Conservation (phyloP, 2,888 invertebrate species). For the Vannuccia rotundouncinata region DNA sequence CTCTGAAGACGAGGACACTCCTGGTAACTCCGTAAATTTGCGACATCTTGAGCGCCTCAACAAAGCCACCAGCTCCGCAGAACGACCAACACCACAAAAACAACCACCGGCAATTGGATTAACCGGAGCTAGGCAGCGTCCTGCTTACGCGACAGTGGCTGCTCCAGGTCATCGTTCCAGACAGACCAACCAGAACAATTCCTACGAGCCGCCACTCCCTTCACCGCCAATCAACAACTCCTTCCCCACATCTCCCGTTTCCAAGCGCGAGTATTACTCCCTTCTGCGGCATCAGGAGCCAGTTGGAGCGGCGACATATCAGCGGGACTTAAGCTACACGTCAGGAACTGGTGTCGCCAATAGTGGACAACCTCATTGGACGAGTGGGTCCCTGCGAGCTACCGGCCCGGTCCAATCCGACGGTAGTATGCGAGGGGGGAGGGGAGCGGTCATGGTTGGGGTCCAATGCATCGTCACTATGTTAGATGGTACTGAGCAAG, state of each 20-base stretch:
- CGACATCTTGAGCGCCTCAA: background rate
- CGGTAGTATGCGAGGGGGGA: background rate
- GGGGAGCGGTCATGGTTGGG: background rate
- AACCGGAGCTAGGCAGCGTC: background rate
- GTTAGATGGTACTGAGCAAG: constrained; percentile 32
- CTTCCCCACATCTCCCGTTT: background rate
- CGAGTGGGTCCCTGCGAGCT: background rate
- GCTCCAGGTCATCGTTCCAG: background rate
- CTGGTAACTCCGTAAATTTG: background rate
- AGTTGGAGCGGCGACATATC: background rate
- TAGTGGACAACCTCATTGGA: background rate
- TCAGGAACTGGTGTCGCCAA: background rate
- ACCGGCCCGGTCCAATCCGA: background rate
- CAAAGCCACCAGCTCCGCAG: background rate
- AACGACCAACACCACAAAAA: background rate
- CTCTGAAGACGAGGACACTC: background rate
- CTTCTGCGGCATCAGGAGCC: background rate
- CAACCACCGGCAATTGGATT: background rate
- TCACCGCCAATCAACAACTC: no score
- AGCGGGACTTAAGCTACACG: background rate
- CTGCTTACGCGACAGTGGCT: background rate
- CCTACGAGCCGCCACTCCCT: no score
- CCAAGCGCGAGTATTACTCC: background rate
- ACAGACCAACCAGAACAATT: background rate
- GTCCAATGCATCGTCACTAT: constrained; percentile 32